These are phyloP conservation scores for Stratiomys singularior DNA, from an alignment of 2,888 invertebrate genomes.

Conservation along the genomic window DNA sequence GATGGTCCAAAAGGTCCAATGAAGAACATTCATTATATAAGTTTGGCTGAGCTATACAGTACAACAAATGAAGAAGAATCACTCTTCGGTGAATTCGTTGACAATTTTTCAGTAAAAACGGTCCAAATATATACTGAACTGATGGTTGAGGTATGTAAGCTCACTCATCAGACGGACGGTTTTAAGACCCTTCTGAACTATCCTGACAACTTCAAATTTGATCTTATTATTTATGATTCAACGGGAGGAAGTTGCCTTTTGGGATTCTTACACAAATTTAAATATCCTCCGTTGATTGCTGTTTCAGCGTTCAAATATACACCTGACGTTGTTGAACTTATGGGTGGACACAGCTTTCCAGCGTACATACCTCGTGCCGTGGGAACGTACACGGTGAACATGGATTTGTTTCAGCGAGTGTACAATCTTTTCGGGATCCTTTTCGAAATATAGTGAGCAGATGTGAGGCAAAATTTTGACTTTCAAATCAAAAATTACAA, in stretches of 20 bases:
- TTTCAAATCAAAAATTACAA: not conserved
- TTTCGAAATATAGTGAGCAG: conserved; percentile 48
- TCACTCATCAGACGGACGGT: conserved; percentile 11
- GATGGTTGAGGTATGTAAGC: not conserved
- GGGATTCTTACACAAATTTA: conserved; percentile 55
- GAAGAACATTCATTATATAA: conserved; percentile 49
- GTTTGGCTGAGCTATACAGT: conserved; percentile 42
- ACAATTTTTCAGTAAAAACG: not conserved
- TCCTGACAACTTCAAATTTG: conserved; percentile 54
- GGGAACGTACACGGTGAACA: conserved; percentile 46
- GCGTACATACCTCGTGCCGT: conserved; percentile 52
- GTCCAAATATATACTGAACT: not conserved
- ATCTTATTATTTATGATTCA: conserved; percentile 55
- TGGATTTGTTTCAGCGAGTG: conserved; percentile 53
- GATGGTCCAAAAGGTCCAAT: conserved; percentile 44
- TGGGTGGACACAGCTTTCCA: conserved; percentile 53
- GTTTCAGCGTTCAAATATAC: conserved; percentile 51
- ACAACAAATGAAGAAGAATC: not conserved
- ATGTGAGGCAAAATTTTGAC: not conserved
- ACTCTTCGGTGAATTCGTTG: not conserved
- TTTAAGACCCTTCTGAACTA: conserved; percentile 45
- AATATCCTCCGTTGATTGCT: conserved; percentile 55
- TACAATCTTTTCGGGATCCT: conserved; percentile 48
- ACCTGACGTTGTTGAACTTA: conserved; percentile 46
- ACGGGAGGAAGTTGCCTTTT: conserved; percentile 54